Evolutionary conservation across 2,113 vertebrate species (phyloP), one percentile per base, ranked within the genome.

Genomic region (Dipodomys spectabilis): DNA sequence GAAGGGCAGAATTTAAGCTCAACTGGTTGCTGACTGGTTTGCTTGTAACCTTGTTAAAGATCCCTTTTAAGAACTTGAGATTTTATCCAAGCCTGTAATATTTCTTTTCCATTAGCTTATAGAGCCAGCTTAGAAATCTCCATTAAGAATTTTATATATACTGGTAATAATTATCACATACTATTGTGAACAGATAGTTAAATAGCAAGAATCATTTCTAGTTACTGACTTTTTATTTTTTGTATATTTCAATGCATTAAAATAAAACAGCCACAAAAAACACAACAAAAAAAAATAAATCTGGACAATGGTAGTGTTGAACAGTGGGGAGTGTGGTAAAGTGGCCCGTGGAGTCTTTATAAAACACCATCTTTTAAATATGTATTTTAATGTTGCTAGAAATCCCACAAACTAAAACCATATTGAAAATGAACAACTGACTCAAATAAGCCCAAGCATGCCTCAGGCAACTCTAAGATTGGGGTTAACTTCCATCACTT

Each of bases 351-450:
- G 84, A 88, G 75, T 80, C 77, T 69, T 82, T 72, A 79, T 49
- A 92, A 93, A 86, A 78, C 73, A 44, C 82, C 23, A 0, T 82
- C 85, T 88, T 94, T 87, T 91, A 91, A 97, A 92, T 93, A 90
- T 90, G 90, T 93, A 86, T 96, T 95, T 96, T 94, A 91, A 92
- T 92, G 92, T 96, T 96, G 91, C 74, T 92, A 96, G 79, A 62
- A 92, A 92, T 90, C 90, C 7, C 5, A 95, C 96, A 95, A 94
- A 96, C 96, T 90, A 75, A 96, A 96, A 95, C 93, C 94, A 97
- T 96, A 95, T 95, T 96, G 96, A 95, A 96, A 96, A 92, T 30
- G 95, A 96, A 95, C 93, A 95, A 73, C 79, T 86, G 95, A 96
- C 84, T 88, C 95, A 72, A 90, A 86, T 35, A 87, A 97, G 90